Conservation (phyloP, 2,888 invertebrate species). For the Ryuthela nishihirai region DNA sequence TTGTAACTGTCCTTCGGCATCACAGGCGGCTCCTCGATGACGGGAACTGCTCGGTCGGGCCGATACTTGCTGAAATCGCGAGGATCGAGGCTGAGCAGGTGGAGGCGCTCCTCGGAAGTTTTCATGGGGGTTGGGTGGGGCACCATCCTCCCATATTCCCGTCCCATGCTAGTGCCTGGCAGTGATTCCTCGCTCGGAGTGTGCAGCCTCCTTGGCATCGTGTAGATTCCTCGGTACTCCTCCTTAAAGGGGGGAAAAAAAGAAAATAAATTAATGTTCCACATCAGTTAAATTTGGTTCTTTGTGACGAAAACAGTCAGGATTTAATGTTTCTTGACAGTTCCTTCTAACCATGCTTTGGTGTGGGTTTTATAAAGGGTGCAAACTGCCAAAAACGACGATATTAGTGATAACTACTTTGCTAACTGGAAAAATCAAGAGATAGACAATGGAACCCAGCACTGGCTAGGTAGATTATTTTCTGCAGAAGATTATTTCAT, state of each 20-base stretch:
- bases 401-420: too few species aligned
- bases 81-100: constrained; percentile 38
- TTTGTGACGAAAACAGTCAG: too few species aligned
- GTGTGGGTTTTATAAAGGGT: too few species aligned
- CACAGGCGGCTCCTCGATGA: constrained; percentile 7
- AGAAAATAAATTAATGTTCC: not conserved
- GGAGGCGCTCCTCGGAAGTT: constrained; percentile 35
- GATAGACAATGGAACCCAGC: too few species aligned
- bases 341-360: too few species aligned
- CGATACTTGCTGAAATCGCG: constrained; percentile 61
- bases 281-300: too few species aligned
- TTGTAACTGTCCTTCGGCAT: constrained; percentile 60
- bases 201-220: constrained; percentile 31
- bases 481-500: too few species aligned
- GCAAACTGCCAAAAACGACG: too few species aligned
- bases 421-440: too few species aligned
- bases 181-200: constrained; percentile 38
- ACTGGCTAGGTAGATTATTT: too few species aligned
- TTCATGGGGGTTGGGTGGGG: constrained; percentile 41
- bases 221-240: constrained; percentile 26
- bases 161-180: constrained; percentile 18
- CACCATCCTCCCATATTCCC: constrained; percentile 6
- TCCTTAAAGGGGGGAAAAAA: constrained; percentile 13
- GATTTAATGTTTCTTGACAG: too few species aligned
- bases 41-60: constrained; percentile 8